These are phyloP conservation scores for Erebia epiphron DNA, from an alignment of 2,888 invertebrate genomes.

Conservation along the genomic window DNA sequence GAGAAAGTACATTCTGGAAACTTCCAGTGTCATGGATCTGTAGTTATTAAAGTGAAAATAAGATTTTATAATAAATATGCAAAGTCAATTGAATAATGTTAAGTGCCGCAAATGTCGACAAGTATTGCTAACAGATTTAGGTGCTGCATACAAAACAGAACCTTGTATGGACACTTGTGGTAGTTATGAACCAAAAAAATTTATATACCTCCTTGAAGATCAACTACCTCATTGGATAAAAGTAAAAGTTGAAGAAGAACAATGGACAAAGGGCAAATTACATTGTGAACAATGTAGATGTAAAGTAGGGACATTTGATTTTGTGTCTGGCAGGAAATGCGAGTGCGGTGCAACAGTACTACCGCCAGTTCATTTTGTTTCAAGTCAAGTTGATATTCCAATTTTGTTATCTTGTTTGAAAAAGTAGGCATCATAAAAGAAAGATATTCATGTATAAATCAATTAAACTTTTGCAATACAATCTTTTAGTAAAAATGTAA, in stretches of 20 bases:
- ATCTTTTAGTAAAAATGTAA: no score
- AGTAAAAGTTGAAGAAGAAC: conserved; percentile 74
- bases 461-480: no score
- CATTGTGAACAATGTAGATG: conserved; percentile 84
- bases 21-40: background rate
- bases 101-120: conserved; percentile 78
- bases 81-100: conserved; percentile 36
- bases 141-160: conserved; percentile 43
- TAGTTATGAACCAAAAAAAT: conserved; percentile 60
- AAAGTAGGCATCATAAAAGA: background rate
- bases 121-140: conserved; percentile 55
- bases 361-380: conserved; percentile 84
- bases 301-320: conserved; percentile 86
- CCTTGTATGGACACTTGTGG: conserved; percentile 55
- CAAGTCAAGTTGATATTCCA: conserved; percentile 84
- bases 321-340: conserved; percentile 85
- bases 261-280: conserved; percentile 87
- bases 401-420: conserved; percentile 43
- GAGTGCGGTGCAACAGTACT: conserved; percentile 79
- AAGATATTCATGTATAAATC: no score
- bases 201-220: conserved; percentile 82
- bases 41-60: background rate
- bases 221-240: conserved; percentile 82
- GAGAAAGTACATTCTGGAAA: no score
- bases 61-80: conserved; percentile 7